phyloP scores from a whole-genome alignment of 2,113 vertebrate species.

The Embiotoca jacksoni region DNA sequence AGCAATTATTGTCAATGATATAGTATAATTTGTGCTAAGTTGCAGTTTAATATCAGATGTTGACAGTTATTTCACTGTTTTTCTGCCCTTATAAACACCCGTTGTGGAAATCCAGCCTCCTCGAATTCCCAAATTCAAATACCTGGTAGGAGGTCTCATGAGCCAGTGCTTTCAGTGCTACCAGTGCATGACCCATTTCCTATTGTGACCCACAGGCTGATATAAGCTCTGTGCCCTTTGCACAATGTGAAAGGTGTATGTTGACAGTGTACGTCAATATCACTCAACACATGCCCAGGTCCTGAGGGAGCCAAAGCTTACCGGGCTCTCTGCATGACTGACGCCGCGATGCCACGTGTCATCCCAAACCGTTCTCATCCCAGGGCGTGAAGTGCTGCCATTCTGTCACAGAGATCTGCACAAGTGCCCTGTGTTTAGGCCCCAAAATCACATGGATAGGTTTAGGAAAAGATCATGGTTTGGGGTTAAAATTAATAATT shows the following conservation, averaged over 20 bases:
- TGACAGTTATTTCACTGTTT: background rate
- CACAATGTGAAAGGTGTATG: slow-evolving; percentile 46
- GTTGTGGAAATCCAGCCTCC: background rate
- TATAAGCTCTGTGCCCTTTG: slow-evolving; percentile 28
- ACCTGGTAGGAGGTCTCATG: background rate
- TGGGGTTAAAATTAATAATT: too few species aligned
- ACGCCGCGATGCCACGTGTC: slow-evolving; percentile 5
- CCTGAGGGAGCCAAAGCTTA: slow-evolving; percentile 4
- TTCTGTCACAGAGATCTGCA: too few species aligned
- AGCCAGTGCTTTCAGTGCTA: background rate
- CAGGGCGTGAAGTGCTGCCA: too few species aligned
- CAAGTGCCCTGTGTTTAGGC: too few species aligned
- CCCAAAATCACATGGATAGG: too few species aligned
- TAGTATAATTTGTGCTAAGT: too few species aligned
- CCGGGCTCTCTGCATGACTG: background rate
- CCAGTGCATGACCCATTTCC: background rate
- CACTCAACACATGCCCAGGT: slow-evolving; percentile 12
- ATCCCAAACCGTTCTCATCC: slow-evolving; percentile 1
- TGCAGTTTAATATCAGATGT: background rate
- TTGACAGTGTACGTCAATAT: slow-evolving; percentile 47
- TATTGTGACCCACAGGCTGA: slow-evolving; percentile 6
- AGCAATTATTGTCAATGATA: too few species aligned
- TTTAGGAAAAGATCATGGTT: too few species aligned
- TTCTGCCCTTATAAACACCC: background rate
- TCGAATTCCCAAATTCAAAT: background rate